Conservation (phyloP, 2,797 vertebrate species). For the Amniataba percoides region DNA sequence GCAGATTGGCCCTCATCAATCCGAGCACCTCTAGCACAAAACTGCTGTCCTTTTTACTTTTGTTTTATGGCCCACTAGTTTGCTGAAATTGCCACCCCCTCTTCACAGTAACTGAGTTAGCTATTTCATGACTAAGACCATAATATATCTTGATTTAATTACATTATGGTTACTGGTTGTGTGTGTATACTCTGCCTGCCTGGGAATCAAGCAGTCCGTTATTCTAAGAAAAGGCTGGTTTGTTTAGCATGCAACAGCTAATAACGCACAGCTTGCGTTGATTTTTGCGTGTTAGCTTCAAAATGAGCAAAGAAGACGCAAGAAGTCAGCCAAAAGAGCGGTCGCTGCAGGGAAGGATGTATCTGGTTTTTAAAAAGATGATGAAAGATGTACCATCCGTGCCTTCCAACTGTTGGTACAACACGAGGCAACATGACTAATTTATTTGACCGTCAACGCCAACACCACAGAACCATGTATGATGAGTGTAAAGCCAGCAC, state of each 20-base stretch:
- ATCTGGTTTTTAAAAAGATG: constrained; percentile 19
- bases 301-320: constrained; percentile 25
- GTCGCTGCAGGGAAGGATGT: background rate
- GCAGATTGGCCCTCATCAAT: constrained; percentile 2
- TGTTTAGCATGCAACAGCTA: constrained; percentile 13
- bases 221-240: constrained; percentile 21
- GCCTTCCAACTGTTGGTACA: constrained; percentile 30
- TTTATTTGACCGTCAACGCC: constrained; percentile 46
- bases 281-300: constrained; percentile 18
- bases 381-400: constrained; percentile 27
- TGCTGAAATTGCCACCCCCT: background rate
- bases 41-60: background rate
- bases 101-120: background rate
- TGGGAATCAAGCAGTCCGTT: background rate
- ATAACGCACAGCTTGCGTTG: constrained; percentile 5
- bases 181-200: background rate
- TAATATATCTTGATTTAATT: constrained; percentile 22
- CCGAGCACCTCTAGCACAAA: background rate
- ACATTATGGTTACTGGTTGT: background rate
- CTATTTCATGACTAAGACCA: constrained; percentile 8
- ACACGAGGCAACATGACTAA: constrained; percentile 41
- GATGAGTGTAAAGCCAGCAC: constrained; percentile 47
- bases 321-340: constrained; percentile 15
- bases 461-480: constrained; percentile 48
- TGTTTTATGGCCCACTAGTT: background rate